Conservation (phyloP, 35 echinoderm and acorn worm genomes). For the Holothuria glaberrima region DNA sequence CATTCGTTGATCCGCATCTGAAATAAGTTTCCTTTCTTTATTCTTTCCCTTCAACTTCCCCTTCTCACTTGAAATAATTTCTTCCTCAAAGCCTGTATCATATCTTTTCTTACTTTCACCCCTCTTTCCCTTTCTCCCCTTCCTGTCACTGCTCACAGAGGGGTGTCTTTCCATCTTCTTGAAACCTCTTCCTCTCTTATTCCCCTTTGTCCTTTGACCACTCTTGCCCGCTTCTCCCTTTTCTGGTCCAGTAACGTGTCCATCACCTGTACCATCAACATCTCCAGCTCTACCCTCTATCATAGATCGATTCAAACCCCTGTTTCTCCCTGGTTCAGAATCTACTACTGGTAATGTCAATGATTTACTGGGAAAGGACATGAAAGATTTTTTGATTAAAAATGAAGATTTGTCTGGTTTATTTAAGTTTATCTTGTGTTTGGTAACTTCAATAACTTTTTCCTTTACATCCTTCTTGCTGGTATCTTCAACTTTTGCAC, state of each 20-base stretch:
- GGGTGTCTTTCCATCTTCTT: too few species aligned
- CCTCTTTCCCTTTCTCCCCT: neutral
- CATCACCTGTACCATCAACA: too few species aligned
- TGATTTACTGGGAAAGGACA: constrained; percentile 33
- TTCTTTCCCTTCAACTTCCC: neutral
- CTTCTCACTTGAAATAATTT: neutral
- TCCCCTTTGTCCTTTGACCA: neutral
- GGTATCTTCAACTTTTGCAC: neutral
- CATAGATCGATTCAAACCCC: neutral
- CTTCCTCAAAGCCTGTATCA: neutral
- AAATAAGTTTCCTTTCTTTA: neutral
- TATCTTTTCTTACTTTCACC: neutral
- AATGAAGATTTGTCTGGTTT: neutral
- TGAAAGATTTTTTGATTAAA: constrained; percentile 26
- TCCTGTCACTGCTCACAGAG: too few species aligned
- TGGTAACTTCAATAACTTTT: neutral
- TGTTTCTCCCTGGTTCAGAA: neutral
- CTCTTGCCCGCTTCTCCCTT: neutral
- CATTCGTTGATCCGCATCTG: neutral
- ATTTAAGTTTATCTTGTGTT: neutral
- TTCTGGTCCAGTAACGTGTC: neutral
- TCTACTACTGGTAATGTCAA: neutral
- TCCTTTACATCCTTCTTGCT: neutral
- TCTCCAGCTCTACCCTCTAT: neutral
- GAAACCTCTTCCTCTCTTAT: neutral